A percentile compares a stretch with the other conserved stretches of the same genome.
phyloP scores from a whole-genome alignment of 2,113 vertebrate genomes.

The Scopus umbretta region DNA sequence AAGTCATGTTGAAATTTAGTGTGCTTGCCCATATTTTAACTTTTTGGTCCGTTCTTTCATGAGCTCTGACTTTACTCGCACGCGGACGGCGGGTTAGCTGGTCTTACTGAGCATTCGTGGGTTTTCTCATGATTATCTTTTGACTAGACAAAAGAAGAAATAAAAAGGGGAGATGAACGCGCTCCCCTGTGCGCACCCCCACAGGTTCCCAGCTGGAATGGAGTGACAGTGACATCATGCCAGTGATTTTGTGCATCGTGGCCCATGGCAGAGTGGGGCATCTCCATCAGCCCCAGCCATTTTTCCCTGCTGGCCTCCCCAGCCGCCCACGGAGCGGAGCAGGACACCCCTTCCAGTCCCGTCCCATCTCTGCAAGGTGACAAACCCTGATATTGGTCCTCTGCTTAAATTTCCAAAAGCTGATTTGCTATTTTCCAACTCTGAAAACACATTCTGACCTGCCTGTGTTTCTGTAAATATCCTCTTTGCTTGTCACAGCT shows the following conservation, averaged over 20 bases:
- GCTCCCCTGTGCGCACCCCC: not conserved
- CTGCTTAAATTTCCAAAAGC: not conserved
- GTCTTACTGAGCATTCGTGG: not conserved
- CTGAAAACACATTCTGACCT: not conserved
- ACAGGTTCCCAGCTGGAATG: not conserved
- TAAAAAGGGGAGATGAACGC: not conserved
- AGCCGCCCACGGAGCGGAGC: fast-evolving
- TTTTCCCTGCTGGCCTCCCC: not conserved
- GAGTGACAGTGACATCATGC: not conserved
- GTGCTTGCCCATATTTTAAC: not conserved
- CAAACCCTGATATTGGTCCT: not conserved
- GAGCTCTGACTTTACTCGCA: not conserved
- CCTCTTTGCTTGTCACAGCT: not conserved
- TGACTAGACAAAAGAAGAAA: not conserved
- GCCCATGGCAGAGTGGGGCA: not conserved
- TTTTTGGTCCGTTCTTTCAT: not conserved
- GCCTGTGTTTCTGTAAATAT: not conserved
- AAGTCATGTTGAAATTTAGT: not conserved
- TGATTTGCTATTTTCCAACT: not conserved
- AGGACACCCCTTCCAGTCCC: not conserved
- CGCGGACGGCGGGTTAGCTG: too few relatives aligned
- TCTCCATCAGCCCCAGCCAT: not conserved
- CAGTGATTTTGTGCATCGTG: not conserved
- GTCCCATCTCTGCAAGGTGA: too few relatives aligned
- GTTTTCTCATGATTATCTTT: not conserved